These are phyloP conservation scores for Cherax quadricarinatus DNA, from an alignment of 1,140 invertebrate species.

Conservation along the genomic window DNA sequence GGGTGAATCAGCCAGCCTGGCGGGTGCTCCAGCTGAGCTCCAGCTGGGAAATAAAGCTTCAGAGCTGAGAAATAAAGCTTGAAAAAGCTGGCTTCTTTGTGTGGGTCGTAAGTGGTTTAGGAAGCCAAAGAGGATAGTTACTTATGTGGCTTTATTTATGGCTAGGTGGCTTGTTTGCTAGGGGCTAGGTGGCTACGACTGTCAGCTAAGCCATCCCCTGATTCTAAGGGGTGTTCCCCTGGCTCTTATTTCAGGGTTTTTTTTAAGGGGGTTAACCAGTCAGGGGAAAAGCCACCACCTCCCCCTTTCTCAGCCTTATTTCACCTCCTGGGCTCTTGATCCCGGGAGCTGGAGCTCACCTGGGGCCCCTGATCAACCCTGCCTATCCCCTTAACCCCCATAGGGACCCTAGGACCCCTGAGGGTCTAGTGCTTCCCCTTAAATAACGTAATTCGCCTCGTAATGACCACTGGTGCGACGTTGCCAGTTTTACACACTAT, in stretches of 20 bases:
- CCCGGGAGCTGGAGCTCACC: no score
- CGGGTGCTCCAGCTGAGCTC: no score
- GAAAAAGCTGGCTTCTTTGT: background rate
- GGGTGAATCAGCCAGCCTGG: no score
- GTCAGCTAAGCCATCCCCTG: background rate
- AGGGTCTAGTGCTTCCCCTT: no score
- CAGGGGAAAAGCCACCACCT: slow-evolving; percentile 58
- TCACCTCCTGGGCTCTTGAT: no score
- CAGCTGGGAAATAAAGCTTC: background rate
- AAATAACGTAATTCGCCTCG: no score
- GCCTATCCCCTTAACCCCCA: no score
- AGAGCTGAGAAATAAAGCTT: background rate
- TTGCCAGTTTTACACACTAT: background rate
- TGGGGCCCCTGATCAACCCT: no score
- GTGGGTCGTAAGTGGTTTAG: background rate
- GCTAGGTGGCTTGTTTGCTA: no score
- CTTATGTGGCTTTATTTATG: no score
- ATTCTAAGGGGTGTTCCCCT: background rate
- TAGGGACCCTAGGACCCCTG: no score
- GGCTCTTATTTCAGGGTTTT: background rate
- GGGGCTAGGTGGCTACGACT: background rate
- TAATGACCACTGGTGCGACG: slow-evolving; percentile 9
- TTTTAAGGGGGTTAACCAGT: slow-evolving; percentile 47
- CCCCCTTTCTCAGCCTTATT: no score
- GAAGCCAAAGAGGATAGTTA: background rate